Evolutionary conservation across 2,797 vertebrate genomes (phyloP).

Genomic region (Cheirogaleus major): DNA sequence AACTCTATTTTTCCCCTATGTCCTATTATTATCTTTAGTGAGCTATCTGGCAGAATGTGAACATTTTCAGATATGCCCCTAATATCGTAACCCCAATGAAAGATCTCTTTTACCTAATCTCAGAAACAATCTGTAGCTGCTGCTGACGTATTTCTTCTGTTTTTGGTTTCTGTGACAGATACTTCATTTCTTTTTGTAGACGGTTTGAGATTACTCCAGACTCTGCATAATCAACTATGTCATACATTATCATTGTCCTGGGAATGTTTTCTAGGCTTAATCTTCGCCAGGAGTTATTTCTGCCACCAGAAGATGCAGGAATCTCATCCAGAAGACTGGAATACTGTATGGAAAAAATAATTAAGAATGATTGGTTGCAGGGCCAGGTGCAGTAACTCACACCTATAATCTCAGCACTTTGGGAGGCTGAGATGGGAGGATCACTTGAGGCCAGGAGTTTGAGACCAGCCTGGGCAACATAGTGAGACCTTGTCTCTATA

Average conservation of each 20-base stretch:
- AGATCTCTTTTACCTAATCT: conserved; percentile 78
- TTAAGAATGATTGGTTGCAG: conserved; percentile 3
- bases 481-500: neutral
- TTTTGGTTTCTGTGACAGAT: conserved; percentile 78
- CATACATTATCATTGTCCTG: conserved; percentile 74
- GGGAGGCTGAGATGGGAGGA: neutral
- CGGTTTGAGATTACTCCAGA: conserved; percentile 72
- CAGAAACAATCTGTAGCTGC: conserved; percentile 73
- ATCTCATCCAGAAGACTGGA: conserved; percentile 83
- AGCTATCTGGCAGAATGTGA: conserved; percentile 21
- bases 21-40: conserved; percentile 13
- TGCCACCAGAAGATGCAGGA: conserved; percentile 82
- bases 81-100: conserved; percentile 29
- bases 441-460: neutral
- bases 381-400: neutral
- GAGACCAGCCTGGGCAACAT: neutral
- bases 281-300: conserved; percentile 84
- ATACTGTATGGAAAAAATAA: conserved; percentile 75
- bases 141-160: conserved; percentile 72
- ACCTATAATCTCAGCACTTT: neutral
- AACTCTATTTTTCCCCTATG: neutral
- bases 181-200: conserved; percentile 79
- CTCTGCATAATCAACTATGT: conserved; percentile 78
- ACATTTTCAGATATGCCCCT: conserved; percentile 37
- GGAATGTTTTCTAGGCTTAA: conserved; percentile 82